A percentile compares a stretch with the other conserved stretches of the same genome.
These are phyloP conservation scores for Pseudocheirus occidentalis DNA, from an alignment of 2,797 vertebrate genomes.

Conservation along the genomic window DNA sequence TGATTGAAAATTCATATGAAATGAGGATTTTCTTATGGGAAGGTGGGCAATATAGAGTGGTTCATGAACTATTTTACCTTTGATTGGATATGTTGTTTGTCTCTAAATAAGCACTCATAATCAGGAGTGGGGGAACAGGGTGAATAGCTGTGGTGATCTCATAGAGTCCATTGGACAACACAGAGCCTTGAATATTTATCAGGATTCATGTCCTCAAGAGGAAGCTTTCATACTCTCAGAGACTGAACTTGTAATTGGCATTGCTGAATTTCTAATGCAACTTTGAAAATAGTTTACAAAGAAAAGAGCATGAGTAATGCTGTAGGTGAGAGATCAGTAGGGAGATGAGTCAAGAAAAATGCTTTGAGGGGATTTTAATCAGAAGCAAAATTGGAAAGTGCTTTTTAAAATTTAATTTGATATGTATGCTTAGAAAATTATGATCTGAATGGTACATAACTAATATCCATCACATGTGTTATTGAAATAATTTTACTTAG, in stretches of 20 bases:
- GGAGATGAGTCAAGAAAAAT: background rate
- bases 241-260: background rate
- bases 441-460: background rate
- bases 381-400: background rate
- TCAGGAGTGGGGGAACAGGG: background rate
- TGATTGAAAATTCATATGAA: background rate
- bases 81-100: background rate
- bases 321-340: background rate
- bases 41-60: background rate
- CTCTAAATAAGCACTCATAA: background rate
- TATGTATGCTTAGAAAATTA: slow-evolving; percentile 1
- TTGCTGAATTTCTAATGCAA: slow-evolving; percentile 1
- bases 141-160: background rate
- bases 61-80: background rate
- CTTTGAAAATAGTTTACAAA: slow-evolving; percentile 7
- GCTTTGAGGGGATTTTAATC: slow-evolving; percentile 34
- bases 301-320: background rate
- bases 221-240: background rate
- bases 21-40: background rate
- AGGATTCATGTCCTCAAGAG: background rate
- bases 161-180: background rate
- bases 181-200: background rate
- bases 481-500: background rate
- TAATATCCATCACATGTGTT: background rate
- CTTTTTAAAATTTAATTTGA: background rate